Base-by-base conservation (phyloP, 2,888 invertebrate genomes). In the Eristalis pertinax region DNA sequence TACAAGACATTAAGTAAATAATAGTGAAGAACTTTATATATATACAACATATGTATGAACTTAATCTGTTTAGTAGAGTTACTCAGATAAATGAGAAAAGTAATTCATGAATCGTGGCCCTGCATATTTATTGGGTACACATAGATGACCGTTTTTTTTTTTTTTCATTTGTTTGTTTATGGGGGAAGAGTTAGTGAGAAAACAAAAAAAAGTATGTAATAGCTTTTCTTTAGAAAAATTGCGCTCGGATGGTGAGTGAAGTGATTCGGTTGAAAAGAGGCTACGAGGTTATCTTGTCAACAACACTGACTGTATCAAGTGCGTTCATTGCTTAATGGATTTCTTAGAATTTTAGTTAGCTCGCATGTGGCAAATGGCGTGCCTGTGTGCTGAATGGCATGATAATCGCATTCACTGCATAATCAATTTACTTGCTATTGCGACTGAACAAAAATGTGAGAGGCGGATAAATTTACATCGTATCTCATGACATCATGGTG, bases 1-100 rank as follows among this genome's bases (percentile, higher is more conserved):
- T 86, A 86, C 86, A 86, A 86, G 86, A 86, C 86, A 87, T 83
- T 79, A 83, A 87, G 32, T 74, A 74, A 82, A 35, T 62, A 80
- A 63, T 72, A 69, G 77, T 19, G 50, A 85, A 68, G 67, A 41
- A 65, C 50, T 24, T 70, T 56, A 68, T 77, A 69, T 64, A 32
- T 60, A 32, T 32, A 26, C 4, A n/a, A 62, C 24, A 26, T 62
- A 19, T 63, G 63, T 32, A 63, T 63, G 63, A 64, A 79, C 62
- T 80, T 81, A 85, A 82, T 81, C 85, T 78, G 77, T 82, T 82
- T 75, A 74, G 78, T 75, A 78, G 60, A 82, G 26, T 50, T 50
- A 77, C 15, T 29, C 41, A 50, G 50, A 56, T 32, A 67, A 82
- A 65, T 26, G 69, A 80, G 26, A 62, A 1, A n/a, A n/a, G n/a